Percentiles rank a stretch among this genome's conserved stretches.
phyloP scores from a whole-genome alignment of 2,113 vertebrate genomes.

The Nansenia antarctica region DNA sequence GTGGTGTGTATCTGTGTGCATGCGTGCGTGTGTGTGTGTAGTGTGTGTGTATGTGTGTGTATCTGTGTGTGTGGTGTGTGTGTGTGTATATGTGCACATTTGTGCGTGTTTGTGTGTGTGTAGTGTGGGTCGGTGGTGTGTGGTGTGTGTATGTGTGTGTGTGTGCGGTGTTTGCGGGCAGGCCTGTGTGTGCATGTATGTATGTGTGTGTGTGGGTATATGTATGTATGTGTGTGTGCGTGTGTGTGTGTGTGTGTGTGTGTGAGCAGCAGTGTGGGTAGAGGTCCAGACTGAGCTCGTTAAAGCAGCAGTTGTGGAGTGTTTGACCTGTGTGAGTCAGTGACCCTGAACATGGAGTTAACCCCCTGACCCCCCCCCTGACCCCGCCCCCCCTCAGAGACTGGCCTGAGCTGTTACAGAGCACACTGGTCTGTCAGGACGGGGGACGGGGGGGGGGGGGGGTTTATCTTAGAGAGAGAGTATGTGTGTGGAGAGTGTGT shows the following conservation, averaged over 20 bases:
- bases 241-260: neutral
- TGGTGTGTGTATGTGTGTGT: constrained; percentile 3
- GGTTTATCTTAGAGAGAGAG: neutral
- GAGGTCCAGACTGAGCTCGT: neutral
- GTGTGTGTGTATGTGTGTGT: neutral
- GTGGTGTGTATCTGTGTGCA: too few species aligned
- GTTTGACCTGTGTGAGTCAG: neutral
- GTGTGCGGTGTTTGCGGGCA: too few species aligned
- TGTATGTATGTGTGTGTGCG: neutral
- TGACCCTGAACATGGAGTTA: constrained; percentile 6
- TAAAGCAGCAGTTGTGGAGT: neutral
- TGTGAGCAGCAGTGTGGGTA: neutral
- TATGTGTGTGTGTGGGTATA: neutral
- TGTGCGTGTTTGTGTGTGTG: neutral
- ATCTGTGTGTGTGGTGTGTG: neutral
- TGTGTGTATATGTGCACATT: neutral
- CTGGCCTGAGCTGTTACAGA: neutral
- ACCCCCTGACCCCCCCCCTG: neutral
- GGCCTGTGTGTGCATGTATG: neutral
- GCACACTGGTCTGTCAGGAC: neutral
- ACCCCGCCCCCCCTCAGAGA: too few species aligned
- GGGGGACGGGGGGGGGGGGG: neutral
- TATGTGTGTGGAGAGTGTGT: neutral
- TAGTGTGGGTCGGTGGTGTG: neutral
- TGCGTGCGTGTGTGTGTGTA: too few species aligned